Percentiles rank a stretch among this genome's conserved stretches.
Evolutionary conservation across 1,140 invertebrate species (phyloP).

Genomic region (Drosophila eugracilis): DNA sequence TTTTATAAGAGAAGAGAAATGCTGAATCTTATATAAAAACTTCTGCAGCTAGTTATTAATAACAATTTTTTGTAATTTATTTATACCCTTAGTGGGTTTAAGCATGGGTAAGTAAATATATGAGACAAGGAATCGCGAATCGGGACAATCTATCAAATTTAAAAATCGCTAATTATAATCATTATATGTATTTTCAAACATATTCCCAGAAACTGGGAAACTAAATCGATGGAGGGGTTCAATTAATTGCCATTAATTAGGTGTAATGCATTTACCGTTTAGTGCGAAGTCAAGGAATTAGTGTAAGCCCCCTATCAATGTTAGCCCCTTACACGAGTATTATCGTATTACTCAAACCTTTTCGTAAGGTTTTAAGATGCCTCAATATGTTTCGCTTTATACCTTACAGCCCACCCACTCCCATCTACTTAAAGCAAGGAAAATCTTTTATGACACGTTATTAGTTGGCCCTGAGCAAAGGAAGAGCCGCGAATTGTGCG

Average conservation of each 20-base stretch:
- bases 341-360: background rate
- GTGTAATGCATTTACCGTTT: conserved; percentile 45
- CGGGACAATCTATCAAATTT: background rate
- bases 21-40: no score
- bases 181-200: background rate
- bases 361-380: conserved; percentile 9
- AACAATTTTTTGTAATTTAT: no score
- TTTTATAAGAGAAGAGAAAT: no score
- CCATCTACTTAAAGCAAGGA: conserved; percentile 31
- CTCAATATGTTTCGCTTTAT: conserved; percentile 7
- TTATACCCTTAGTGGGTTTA: no score
- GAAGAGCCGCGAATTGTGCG: conserved; percentile 8
- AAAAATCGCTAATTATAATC: no score
- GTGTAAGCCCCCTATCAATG: conserved; percentile 24
- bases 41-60: no score
- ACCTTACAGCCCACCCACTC: background rate
- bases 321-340: background rate
- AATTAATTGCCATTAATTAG: conserved; percentile 58
- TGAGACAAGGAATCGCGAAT: no score
- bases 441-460: conserved; percentile 55
- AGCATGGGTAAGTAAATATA: no score
- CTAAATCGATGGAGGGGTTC: conserved; percentile 1
- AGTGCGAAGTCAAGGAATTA: conserved; percentile 32
- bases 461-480: conserved; percentile 35
- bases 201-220: background rate